Evolutionary conservation across 2,888 invertebrate species (phyloP), one percentile per base, ranked within the genome.

Genomic region (Vannuccia rotundouncinata): DNA sequence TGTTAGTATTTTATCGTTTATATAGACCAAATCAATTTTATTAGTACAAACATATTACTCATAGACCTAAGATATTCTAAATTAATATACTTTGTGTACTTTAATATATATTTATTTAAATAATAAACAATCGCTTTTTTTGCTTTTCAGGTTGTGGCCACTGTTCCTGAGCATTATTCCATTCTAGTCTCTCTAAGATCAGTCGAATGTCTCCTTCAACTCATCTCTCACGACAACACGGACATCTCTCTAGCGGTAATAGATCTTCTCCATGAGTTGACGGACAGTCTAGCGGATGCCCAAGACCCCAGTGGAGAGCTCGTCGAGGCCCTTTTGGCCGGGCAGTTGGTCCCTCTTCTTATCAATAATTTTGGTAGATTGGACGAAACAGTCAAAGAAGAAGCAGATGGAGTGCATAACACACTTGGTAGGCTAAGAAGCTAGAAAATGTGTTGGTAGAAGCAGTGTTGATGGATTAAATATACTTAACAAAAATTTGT

Each of bases 151-250:
- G 45, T 66, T 1, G 84, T 99, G 31, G 95, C 98, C 0, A 97
- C 97, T 1, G 94, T 94, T 59, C 97, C 98, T 0, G 95, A 98
- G 87, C 91, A 95, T 81, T 99, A 98, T 89, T 93, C 94, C 0
- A 88, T 95, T 77, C 90, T 98, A 82, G 94, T 97, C 0, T 94
- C 95, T 83, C 89, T 95, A 78, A 93, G 94, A 85, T 93, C 95
- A 78, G 91, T 98, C 59, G 93, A 94, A 82, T 94, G 95, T 78
- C 88, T 99, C n/a, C 88, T 99, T 60, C 95, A 97, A 85, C 73
- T 78, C 1, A 29, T 78, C n/a, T 59, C 60, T 29, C 81, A 81
- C 66, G 81, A 81, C 22, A 81, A 81, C 29, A 81, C 82, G 10
- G 87, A 89, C 84, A 92, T 96, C 83, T 91, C 93, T 28, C 92